phyloP scores from a whole-genome alignment of 2,888 invertebrate species.

The Scaeva pyrastri region DNA sequence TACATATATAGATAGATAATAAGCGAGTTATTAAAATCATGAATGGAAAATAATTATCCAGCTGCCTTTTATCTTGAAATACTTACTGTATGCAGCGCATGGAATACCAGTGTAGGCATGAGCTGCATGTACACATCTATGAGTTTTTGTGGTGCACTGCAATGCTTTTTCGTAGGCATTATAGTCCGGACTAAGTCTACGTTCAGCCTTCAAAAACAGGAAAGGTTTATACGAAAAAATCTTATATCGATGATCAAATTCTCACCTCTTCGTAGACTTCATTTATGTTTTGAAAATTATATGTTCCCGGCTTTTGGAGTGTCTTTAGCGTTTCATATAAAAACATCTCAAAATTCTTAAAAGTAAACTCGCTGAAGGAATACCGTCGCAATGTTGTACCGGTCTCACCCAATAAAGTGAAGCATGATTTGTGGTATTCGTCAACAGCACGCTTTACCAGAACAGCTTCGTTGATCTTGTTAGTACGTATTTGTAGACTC shows the following conservation, averaged over 20 bases:
- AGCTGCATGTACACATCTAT: slow-evolving; percentile 95
- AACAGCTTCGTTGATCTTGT: slow-evolving; percentile 93
- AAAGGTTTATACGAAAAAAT: slow-evolving; percentile 31
- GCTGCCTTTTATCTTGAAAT: slow-evolving; percentile 33
- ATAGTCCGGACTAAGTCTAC: slow-evolving; percentile 84
- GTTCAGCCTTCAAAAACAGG: slow-evolving; percentile 81
- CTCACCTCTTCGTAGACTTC: slow-evolving; percentile 88
- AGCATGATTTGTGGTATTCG: slow-evolving; percentile 91
- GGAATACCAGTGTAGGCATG: slow-evolving; percentile 94
- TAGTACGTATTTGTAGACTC: slow-evolving; percentile 95
- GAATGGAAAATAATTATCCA: too few relatives aligned
- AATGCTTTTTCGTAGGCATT: slow-evolving; percentile 89
- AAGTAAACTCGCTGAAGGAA: slow-evolving; percentile 88
- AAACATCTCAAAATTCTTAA: slow-evolving; percentile 93
- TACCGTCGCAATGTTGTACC: slow-evolving; percentile 86
- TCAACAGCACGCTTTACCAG: slow-evolving; percentile 94
- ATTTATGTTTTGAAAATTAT: slow-evolving; percentile 87
- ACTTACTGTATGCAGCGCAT: slow-evolving; percentile 94
- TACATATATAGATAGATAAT: too few relatives aligned
- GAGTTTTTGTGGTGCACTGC: slow-evolving; percentile 93
- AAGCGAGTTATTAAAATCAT: too few relatives aligned
- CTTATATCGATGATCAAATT: slow-evolving; percentile 15
- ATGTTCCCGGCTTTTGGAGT: slow-evolving; percentile 89
- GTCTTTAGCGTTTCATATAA: slow-evolving; percentile 93
- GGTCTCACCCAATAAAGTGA: slow-evolving; percentile 86